phyloP scores from a whole-genome alignment of 2,113 vertebrate species.

The Hippoglossus stenolepis region DNA sequence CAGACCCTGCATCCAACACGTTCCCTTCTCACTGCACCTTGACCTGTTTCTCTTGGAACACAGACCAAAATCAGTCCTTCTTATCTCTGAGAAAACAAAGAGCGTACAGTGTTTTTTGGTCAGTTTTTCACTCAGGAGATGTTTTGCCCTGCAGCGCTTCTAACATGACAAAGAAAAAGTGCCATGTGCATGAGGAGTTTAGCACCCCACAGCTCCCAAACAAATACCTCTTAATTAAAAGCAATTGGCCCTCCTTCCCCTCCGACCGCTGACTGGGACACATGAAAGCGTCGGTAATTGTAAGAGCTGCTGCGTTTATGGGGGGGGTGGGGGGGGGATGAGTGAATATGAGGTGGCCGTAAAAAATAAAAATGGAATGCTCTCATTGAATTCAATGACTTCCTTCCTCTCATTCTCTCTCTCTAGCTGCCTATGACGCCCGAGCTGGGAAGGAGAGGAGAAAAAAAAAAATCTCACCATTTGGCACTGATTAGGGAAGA shows the following conservation, averaged over 20 bases:
- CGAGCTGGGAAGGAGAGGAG: slow-evolving; percentile 19
- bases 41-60: background rate
- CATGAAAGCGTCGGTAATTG: slow-evolving; percentile 73
- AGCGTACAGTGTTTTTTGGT: background rate
- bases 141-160: slow-evolving; percentile 8
- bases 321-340: slow-evolving; percentile 7
- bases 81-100: background rate
- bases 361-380: slow-evolving; percentile 74
- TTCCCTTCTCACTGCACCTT: no score
- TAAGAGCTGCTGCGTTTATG: slow-evolving; percentile 63
- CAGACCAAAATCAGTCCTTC: background rate
- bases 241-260: slow-evolving; percentile 64
- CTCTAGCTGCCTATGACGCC: slow-evolving; percentile 15
- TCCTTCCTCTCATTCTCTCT: slow-evolving; percentile 63
- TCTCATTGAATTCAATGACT: slow-evolving; percentile 73
- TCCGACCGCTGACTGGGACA: slow-evolving; percentile 64
- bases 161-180: slow-evolving; percentile 50
- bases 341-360: slow-evolving; percentile 50
- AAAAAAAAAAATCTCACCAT: slow-evolving; percentile 58
- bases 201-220: slow-evolving; percentile 62
- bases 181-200: slow-evolving; percentile 65
- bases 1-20: background rate
- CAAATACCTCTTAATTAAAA: slow-evolving; percentile 75
- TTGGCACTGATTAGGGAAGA: slow-evolving; percentile 82
- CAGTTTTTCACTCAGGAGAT: background rate